Conservation (phyloP, 2,113 vertebrate species). For the Neolamprologus ventralis region DNA sequence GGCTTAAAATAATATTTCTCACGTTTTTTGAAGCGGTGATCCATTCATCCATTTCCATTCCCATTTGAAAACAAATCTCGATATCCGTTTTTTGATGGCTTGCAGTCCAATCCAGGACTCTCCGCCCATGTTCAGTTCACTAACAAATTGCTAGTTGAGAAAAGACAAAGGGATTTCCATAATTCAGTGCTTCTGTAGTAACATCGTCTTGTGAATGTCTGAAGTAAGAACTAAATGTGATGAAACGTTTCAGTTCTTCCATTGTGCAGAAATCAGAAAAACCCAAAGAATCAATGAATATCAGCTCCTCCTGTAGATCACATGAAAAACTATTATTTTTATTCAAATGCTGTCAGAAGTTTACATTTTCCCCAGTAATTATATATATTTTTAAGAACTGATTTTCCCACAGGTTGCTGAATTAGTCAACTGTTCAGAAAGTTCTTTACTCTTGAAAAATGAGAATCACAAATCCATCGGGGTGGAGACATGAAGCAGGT, state of each 20-base stretch:
- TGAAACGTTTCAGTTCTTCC: not conserved
- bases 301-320: not conserved
- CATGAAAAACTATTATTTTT: not conserved
- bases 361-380: not conserved
- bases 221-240: not conserved
- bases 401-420: not conserved
- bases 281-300: not conserved
- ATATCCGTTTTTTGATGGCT: not conserved
- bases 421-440: not conserved
- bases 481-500: fast-evolving
- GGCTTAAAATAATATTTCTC: not conserved
- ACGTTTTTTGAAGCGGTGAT: not conserved
- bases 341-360: not conserved
- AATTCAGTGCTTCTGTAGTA: not conserved
- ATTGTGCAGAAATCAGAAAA: not conserved
- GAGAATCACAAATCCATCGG: not conserved
- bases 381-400: not conserved
- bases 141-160: not conserved
- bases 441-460: not conserved
- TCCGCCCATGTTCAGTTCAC: not conserved
- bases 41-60: not conserved
- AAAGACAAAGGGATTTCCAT: not conserved
- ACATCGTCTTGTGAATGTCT: not conserved
- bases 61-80: not conserved
- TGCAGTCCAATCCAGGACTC: not conserved